phyloP scores from a whole-genome alignment of 2,888 invertebrate species.

The Criorhina ranunculi region DNA sequence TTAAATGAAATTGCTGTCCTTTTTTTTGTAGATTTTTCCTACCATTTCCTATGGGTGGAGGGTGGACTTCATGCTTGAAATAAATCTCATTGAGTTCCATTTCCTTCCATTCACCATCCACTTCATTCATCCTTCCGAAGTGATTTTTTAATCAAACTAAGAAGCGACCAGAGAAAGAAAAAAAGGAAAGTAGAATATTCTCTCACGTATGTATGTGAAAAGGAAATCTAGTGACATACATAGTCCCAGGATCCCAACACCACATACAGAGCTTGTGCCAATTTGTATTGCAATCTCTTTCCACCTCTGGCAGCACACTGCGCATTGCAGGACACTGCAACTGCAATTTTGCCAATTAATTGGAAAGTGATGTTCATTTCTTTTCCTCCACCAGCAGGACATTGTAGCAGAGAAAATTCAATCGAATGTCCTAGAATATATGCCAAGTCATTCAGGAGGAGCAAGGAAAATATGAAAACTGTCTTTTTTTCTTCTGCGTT shows the following conservation, averaged over 20 bases:
- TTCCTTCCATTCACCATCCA: background rate
- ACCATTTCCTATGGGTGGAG: background rate
- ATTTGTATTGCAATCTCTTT: conserved; percentile 34
- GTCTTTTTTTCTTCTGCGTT: background rate
- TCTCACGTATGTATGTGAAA: background rate
- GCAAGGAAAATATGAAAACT: conserved; percentile 2
- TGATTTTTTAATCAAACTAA: background rate
- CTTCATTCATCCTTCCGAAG: background rate
- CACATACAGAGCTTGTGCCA: conserved; percentile 36
- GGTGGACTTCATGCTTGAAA: background rate
- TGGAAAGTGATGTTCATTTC: conserved; percentile 48
- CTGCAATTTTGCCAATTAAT: conserved; percentile 68
- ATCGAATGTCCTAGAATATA: conserved; percentile 24
- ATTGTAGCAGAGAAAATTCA: conserved; percentile 5
- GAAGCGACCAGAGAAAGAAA: background rate
- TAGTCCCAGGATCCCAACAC: conserved; percentile 3
- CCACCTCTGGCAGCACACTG: conserved; percentile 19
- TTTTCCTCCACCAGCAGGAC: background rate
- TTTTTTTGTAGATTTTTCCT: background rate
- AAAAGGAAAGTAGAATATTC: background rate
- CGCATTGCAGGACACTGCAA: conserved; percentile 69
- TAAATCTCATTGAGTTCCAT: background rate
- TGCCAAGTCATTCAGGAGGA: background rate
- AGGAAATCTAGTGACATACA: conserved; percentile 3
- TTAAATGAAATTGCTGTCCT: background rate